These are phyloP conservation scores for Suncus etruscus DNA, from an alignment of 2,113 vertebrate species.

Conservation along the genomic window DNA sequence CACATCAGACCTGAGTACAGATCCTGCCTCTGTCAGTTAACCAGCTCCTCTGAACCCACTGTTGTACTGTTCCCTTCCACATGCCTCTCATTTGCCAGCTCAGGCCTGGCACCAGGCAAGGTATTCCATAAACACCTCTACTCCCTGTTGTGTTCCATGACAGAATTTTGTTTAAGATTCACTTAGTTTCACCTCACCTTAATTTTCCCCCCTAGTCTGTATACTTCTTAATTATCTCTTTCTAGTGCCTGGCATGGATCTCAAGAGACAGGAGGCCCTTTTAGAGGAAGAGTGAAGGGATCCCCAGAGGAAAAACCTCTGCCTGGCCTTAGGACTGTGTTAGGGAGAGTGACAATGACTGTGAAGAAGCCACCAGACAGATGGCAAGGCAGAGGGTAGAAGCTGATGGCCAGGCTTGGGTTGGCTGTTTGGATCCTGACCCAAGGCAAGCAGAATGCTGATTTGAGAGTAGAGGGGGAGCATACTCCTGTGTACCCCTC, in stretches of 20 bases:
- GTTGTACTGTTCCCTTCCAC: neutral
- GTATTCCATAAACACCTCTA: neutral
- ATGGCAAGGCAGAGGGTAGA: neutral
- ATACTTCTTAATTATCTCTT: neutral
- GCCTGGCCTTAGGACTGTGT: neutral
- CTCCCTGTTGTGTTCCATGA: neutral
- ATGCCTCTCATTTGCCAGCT: neutral
- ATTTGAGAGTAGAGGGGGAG: neutral
- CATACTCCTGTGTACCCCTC: rapidly evolving
- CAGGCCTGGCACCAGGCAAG: neutral
- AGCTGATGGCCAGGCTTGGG: neutral
- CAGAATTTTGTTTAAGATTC: slow-evolving; percentile 14
- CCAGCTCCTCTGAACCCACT: neutral
- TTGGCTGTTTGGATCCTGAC: neutral
- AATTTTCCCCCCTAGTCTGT: neutral
- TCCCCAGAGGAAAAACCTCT: neutral
- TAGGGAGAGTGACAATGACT: neutral
- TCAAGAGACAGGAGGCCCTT: no score
- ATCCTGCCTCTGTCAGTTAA: neutral
- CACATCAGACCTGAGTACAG: neutral
- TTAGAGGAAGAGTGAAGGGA: neutral
- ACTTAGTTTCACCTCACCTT: neutral
- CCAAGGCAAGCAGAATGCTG: neutral
- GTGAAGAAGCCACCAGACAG: neutral
- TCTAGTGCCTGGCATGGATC: neutral